Evolutionary conservation across 2,888 invertebrate species (phyloP), one percentile per base, ranked within the genome.

Genomic region (Drosophila mercatorum): DNA sequence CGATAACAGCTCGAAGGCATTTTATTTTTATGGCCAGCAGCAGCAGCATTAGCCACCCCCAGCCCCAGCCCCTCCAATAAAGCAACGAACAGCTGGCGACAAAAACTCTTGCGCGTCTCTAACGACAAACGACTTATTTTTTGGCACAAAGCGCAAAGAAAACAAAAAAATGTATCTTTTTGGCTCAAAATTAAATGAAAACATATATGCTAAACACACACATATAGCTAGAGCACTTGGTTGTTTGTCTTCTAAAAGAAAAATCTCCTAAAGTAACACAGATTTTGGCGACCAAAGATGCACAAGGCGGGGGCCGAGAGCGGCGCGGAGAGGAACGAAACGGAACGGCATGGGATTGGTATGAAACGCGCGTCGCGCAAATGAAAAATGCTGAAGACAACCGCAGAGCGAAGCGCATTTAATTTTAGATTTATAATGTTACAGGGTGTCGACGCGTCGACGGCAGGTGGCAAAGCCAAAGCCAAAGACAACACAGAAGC

Each of bases 121-220:
- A 72, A 67, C 40, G 56, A 46, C 63, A 68, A 70, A 70, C 74
- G 71, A 78, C 66, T 77, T 80, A 71, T 75, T 75, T 78, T 68
- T 78, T 78, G 75, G 78, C 78, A 78, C 81, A 63, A 81, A 79
- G 69, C 74, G 74, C 83, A 68, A 68, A 67, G 47, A 67, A 56
- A 68, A 64, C 40, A 67, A 64, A 64, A 65, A 72, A 69, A 59
- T 51, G 65, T 58, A 64, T 76, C 74, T 72, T 83, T 77, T 87
- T 85, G 83, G 81, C 73, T 73, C 68, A 81, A 86, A 88, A 86
- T 86, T 83, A 85, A 86, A 86, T 79, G 83, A 88, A 85, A 88
- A 85, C 88, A 87, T 72, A 74, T 80, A 80, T 68, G 62, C 52
- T 38, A 60, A 43, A 64, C 49, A 73, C 59, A 61, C 38, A 63